Conservation (phyloP, 2,113 vertebrate species). For the Eclectus roratus region DNA sequence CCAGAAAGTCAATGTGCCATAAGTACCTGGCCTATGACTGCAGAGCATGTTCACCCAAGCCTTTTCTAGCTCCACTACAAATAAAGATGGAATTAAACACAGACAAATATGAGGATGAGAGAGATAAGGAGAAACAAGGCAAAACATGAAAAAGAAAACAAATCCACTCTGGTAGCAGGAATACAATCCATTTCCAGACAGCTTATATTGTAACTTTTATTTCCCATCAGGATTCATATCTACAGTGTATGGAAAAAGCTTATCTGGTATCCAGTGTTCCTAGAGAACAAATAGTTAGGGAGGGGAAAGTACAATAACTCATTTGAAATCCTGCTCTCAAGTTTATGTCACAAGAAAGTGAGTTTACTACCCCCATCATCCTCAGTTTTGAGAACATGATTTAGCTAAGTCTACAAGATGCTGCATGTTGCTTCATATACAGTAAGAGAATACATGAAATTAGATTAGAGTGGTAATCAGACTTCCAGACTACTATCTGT, state of each 20-base stretch:
- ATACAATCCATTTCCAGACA: neutral
- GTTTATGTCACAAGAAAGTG: neutral
- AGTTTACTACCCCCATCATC: neutral
- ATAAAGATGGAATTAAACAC: neutral
- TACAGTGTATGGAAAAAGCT: neutral
- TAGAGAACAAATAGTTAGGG: neutral
- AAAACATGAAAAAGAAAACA: neutral
- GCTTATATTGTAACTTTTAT: neutral
- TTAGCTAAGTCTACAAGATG: neutral
- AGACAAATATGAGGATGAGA: neutral
- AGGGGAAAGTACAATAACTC: neutral
- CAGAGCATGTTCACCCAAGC: neutral
- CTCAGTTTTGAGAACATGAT: accelerated
- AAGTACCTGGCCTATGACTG: neutral
- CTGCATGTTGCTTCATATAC: neutral
- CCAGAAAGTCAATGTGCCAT: neutral
- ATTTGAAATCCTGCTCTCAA: neutral
- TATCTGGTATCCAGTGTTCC: neutral
- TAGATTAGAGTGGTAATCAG: neutral
- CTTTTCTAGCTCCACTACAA: neutral
- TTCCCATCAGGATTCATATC: neutral
- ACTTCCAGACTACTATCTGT: neutral
- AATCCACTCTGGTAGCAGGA: neutral
- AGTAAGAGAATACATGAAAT: neutral
- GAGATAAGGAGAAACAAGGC: neutral